phyloP scores from a whole-genome alignment of 2,113 vertebrate genomes.

The Coracopsis vasa region DNA sequence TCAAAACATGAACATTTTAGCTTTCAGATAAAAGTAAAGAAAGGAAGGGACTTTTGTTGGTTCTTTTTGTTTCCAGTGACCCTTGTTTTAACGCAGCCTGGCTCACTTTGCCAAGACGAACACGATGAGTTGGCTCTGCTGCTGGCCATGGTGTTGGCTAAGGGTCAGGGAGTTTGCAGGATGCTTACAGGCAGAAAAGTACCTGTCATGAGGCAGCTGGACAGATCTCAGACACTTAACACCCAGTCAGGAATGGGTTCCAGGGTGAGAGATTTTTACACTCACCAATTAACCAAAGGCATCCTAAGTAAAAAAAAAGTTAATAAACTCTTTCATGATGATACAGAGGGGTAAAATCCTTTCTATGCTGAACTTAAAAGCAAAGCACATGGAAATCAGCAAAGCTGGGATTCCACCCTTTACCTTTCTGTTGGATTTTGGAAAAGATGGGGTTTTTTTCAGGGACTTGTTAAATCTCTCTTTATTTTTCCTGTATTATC shows the following conservation, averaged over 20 bases:
- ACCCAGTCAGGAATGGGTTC: not conserved
- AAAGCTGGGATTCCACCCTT: not conserved
- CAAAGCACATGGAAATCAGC: not conserved
- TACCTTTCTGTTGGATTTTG: not conserved
- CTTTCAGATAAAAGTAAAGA: not conserved
- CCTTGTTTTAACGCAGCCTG: not conserved
- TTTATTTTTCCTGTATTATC: not conserved
- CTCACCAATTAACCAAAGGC: not conserved
- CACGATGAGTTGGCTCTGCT: not conserved
- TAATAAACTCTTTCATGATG: not conserved
- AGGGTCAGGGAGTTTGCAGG: not conserved
- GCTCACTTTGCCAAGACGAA: not conserved
- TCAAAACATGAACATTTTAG: not conserved
- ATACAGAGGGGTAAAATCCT: not conserved
- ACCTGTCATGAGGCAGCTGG: not conserved
- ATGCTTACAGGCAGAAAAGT: not conserved
- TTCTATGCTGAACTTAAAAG: not conserved
- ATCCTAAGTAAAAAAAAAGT: not conserved
- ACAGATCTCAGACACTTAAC: not conserved
- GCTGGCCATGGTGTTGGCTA: not conserved
- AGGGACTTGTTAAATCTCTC: not conserved
- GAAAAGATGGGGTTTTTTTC: not conserved
- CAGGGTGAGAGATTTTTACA: not conserved
- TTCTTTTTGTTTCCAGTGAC: conserved; percentile 1
- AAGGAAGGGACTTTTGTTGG: not conserved